Evolutionary conservation across 2,113 vertebrate species (phyloP).

Genomic region (Eudyptes chrysolophus): DNA sequence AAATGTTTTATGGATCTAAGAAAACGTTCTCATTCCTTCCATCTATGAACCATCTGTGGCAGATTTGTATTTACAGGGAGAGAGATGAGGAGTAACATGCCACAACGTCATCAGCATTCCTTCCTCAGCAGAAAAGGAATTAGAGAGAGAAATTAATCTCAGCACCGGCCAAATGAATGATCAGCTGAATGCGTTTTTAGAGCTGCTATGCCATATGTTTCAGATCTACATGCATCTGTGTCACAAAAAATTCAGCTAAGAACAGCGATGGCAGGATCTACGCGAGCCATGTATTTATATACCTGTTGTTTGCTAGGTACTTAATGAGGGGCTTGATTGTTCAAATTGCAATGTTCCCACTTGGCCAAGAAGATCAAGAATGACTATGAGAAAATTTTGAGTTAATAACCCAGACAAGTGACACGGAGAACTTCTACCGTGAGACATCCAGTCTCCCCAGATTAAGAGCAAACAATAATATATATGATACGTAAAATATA

Average conservation of each 20-base stretch:
- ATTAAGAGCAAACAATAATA: background rate
- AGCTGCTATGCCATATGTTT: background rate
- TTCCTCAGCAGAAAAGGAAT: constrained; percentile 24
- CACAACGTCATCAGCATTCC: background rate
- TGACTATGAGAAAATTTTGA: background rate
- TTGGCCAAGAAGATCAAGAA: background rate
- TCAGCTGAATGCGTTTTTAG: background rate
- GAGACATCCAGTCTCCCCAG: background rate
- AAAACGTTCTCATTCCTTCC: constrained; percentile 45
- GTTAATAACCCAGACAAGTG: background rate
- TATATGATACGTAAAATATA: background rate
- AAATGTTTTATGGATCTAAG: constrained; percentile 40
- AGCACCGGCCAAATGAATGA: background rate
- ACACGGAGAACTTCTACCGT: background rate
- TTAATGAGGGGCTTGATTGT: background rate
- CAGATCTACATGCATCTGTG: background rate
- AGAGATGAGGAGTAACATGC: background rate
- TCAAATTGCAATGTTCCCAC: background rate
- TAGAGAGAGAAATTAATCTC: background rate
- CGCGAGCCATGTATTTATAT: background rate
- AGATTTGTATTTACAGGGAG: constrained; percentile 36
- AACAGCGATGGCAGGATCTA: background rate
- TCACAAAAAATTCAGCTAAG: background rate
- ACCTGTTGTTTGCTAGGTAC: background rate
- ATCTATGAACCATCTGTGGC: constrained; percentile 13